Conservation (phyloP, 2,888 invertebrate genomes). For the Drosophila differens region DNA sequence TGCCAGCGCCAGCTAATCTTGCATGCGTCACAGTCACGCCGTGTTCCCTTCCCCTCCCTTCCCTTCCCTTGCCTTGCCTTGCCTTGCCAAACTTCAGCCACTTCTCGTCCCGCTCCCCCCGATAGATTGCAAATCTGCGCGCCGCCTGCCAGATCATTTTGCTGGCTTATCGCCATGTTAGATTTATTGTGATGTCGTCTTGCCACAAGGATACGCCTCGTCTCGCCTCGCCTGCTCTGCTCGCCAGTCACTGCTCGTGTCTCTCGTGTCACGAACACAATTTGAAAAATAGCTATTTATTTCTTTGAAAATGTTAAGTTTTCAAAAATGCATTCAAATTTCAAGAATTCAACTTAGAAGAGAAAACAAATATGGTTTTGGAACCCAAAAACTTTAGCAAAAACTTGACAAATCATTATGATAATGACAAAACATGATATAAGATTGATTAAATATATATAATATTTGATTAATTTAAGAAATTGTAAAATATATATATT, state of each 20-base stretch:
- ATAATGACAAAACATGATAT: too few relatives aligned
- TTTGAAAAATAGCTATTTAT: not conserved
- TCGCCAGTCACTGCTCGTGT: too few relatives aligned
- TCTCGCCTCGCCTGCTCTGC: not conserved
- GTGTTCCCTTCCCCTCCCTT: not conserved
- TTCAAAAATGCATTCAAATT: not conserved
- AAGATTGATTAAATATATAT: not conserved
- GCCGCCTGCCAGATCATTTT: slow-evolving; percentile 46
- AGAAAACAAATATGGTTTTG: not conserved
- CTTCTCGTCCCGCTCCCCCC: not conserved
- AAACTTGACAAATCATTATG: not conserved
- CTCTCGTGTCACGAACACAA: slow-evolving; percentile 4
- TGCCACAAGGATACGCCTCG: slow-evolving; percentile 35
- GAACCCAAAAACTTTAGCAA: not conserved
- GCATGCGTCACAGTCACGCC: slow-evolving; percentile 79
- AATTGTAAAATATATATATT: not conserved
- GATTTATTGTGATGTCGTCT: slow-evolving; percentile 78
- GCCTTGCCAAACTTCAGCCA: not conserved
- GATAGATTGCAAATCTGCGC: slow-evolving; percentile 52
- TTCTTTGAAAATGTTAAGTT: not conserved
- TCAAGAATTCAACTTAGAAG: not conserved
- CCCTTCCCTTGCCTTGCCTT: not conserved
- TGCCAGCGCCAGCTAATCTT: slow-evolving; percentile 74
- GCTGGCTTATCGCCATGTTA: slow-evolving; percentile 58
- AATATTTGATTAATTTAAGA: not conserved